Evolutionary conservation across 2,113 vertebrate genomes (phyloP).

Genomic region (Symphodus melops): DNA sequence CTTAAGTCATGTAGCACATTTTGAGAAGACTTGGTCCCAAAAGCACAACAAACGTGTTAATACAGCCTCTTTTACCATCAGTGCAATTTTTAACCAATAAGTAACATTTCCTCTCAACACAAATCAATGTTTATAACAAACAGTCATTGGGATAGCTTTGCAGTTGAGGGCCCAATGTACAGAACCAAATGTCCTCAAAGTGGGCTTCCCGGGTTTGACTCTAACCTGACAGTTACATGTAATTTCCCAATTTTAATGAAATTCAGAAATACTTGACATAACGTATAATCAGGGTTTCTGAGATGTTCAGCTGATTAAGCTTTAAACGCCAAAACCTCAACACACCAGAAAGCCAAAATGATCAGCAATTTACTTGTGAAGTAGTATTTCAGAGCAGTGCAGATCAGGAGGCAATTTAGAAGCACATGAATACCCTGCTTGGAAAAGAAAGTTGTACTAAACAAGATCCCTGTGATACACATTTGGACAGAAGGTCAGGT

Average conservation of each 20-base stretch:
- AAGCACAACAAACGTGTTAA: constrained; percentile 24
- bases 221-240: too few species aligned
- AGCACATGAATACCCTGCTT: background rate
- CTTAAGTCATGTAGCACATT: constrained; percentile 6
- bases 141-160: background rate
- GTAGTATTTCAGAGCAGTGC: background rate
- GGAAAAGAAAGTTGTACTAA: background rate
- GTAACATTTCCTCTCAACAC: background rate
- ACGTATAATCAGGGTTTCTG: too few species aligned
- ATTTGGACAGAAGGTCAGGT: background rate
- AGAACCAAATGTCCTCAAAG: too few species aligned
- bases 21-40: constrained; percentile 62
- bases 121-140: too few species aligned
- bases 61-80: background rate
- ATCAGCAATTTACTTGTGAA: background rate
- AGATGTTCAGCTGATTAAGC: background rate
- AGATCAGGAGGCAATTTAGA: background rate
- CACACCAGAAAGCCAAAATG: background rate
- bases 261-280: too few species aligned
- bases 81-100: background rate
- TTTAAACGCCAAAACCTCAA: background rate
- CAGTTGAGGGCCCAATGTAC: too few species aligned
- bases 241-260: too few species aligned
- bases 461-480: background rate
- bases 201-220: too few species aligned